phyloP scores from a whole-genome alignment of 2,797 vertebrate species.

The Bovichtus variegatus region DNA sequence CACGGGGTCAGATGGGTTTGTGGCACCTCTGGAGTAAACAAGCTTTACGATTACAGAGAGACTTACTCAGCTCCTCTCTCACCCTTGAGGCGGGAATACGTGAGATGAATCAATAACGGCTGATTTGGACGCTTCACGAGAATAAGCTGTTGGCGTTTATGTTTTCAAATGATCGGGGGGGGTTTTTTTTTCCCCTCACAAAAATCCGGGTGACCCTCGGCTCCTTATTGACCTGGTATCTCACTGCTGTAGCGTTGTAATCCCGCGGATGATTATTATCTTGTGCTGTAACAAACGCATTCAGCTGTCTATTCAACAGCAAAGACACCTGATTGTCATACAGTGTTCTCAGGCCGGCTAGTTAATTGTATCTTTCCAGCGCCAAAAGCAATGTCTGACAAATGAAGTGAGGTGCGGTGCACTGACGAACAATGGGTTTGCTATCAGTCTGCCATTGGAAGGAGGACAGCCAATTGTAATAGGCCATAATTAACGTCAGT shows the following conservation, averaged over 20 bases:
- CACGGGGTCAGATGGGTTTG: conserved; percentile 67
- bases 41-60: conserved; percentile 65
- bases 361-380: conserved; percentile 77
- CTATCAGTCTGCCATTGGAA: conserved; percentile 73
- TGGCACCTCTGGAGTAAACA: conserved; percentile 71
- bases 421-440: conserved; percentile 73
- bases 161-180: conserved; percentile 29
- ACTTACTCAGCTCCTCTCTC: conserved; percentile 71
- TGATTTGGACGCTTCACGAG: conserved; percentile 35
- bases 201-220: conserved; percentile 21
- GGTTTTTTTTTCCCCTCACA: conserved; percentile 33
- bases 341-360: conserved; percentile 60
- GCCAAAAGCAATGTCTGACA: conserved; percentile 67
- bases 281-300: conserved; percentile 49
- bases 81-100: conserved; percentile 44
- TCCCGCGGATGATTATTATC: conserved; percentile 47
- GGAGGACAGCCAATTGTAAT: conserved; percentile 81
- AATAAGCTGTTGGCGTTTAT: conserved; percentile 23
- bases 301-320: conserved; percentile 53
- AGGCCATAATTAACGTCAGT: conserved; percentile 82
- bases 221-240: conserved; percentile 39
- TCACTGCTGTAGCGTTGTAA: conserved; percentile 29
- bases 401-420: conserved; percentile 70
- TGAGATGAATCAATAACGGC: conserved; percentile 60
- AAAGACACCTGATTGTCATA: conserved; percentile 68